These are phyloP conservation scores for Acleris holmiana DNA, from an alignment of 2,888 invertebrate species.

Conservation along the genomic window DNA sequence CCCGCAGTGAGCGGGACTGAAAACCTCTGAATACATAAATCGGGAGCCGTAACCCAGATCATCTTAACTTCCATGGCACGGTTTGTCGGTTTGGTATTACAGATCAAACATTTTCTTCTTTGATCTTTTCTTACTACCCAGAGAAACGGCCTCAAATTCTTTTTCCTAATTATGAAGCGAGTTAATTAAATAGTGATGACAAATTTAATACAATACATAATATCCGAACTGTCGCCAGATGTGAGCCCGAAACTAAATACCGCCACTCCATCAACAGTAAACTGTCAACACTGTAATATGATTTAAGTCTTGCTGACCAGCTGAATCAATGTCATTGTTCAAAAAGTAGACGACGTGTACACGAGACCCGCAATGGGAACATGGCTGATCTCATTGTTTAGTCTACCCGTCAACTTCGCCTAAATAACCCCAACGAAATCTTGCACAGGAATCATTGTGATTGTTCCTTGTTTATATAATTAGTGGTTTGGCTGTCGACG, in stretches of 20 bases:
- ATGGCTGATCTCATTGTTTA: conserved; percentile 81
- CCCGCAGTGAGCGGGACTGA: no score
- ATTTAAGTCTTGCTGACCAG: conserved; percentile 39
- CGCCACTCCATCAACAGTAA: conserved; percentile 18
- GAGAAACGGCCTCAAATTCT: conserved; percentile 5
- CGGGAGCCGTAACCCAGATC: not conserved
- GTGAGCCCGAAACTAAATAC: conserved; percentile 9
- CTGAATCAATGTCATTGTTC: conserved; percentile 65
- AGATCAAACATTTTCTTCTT: conserved; percentile 18
- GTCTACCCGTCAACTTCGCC: conserved; percentile 66
- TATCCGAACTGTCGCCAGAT: conserved; percentile 25
- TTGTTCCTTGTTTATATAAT: conserved; percentile 52
- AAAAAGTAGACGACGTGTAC: conserved; percentile 51
- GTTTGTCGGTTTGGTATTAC: conserved; percentile 6
- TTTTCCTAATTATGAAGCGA: conserved; percentile 25
- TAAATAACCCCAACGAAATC: conserved; percentile 65
- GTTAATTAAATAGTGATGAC: conserved; percentile 31
- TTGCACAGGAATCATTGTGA: conserved; percentile 43
- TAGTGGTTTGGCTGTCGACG: conserved; percentile 34
- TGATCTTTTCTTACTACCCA: conserved; percentile 26
- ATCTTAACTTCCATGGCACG: not conserved
- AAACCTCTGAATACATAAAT: no score
- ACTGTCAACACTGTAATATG: conserved; percentile 10
- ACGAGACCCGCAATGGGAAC: conserved; percentile 51
- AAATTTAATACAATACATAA: conserved; percentile 31